Percentiles rank a stretch among this genome's conserved stretches.
Evolutionary conservation across 64 coral and sea anemone species (phyloP).

Genomic region (Anthopleura sola): DNA sequence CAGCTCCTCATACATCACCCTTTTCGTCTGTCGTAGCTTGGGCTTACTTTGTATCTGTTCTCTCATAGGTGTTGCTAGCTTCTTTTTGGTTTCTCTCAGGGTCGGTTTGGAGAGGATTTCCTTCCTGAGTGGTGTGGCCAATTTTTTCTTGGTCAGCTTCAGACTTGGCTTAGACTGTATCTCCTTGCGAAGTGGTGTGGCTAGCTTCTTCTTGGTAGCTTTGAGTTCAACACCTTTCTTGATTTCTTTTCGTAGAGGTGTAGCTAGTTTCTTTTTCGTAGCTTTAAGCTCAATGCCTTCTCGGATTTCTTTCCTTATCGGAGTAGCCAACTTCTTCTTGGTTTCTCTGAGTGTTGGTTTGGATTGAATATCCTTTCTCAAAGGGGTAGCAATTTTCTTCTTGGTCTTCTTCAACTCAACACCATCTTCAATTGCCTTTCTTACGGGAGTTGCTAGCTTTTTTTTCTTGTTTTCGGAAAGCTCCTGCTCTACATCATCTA

Average conservation of each 20-base stretch:
- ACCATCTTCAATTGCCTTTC: constrained; percentile 52
- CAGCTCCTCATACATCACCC: constrained; percentile 42
- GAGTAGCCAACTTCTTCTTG: constrained; percentile 65
- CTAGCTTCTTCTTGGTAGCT: constrained; percentile 48
- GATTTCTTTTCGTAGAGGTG: constrained; percentile 59
- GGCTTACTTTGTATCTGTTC: constrained; percentile 51
- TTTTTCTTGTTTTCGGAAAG: background rate
- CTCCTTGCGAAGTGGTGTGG: constrained; percentile 68
- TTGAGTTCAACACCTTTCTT: constrained; percentile 26
- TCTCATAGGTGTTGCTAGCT: constrained; percentile 44
- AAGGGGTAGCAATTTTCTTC: constrained; percentile 68
- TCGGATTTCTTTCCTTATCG: constrained; percentile 56
- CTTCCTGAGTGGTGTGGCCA: constrained; percentile 58
- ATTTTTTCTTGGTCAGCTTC: constrained; percentile 49
- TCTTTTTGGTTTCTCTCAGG: constrained; percentile 63
- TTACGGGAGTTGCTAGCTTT: constrained; percentile 34
- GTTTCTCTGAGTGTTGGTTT: constrained; percentile 34
- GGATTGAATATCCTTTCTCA: constrained; percentile 43
- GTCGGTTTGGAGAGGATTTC: constrained; percentile 55
- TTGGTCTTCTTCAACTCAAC: constrained; percentile 43
- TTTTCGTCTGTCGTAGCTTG: constrained; percentile 56
- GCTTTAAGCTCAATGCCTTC: constrained; percentile 36
- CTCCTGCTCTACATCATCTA: background rate
- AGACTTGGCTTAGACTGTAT: constrained; percentile 46
- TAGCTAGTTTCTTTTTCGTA: constrained; percentile 72